Percentiles rank a stretch among this genome's conserved stretches.
These are phyloP conservation scores for Lepidochrysops patricia DNA, from an alignment of 2,888 invertebrate species.

Conservation along the genomic window DNA sequence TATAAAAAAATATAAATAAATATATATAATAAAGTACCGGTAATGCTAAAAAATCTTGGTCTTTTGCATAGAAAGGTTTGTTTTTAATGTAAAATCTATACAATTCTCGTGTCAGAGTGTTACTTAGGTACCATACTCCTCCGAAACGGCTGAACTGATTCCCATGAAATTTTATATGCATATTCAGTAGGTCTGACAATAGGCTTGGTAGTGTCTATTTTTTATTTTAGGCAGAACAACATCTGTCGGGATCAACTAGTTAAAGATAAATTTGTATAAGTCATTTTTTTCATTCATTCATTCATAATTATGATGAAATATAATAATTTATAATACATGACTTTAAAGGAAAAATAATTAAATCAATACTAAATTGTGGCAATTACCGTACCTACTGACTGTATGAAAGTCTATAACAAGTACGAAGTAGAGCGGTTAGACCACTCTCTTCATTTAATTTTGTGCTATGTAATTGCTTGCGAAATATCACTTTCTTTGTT, in stretches of 20 bases:
- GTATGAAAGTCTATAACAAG: conserved; percentile 56
- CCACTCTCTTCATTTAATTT: conserved; percentile 66
- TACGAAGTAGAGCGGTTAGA: conserved; percentile 68
- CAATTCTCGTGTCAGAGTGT: too few species aligned
- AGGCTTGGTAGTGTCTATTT: too few species aligned
- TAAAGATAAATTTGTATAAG: too few species aligned
- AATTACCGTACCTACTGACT: conserved; percentile 59
- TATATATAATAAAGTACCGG: too few species aligned
- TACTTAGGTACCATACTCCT: too few species aligned
- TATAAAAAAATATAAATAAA: too few species aligned
- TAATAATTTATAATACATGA: background rate
- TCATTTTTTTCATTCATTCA: too few species aligned
- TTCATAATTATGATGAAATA: background rate
- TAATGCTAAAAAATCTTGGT: background rate
- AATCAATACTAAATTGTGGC: conserved; percentile 21
- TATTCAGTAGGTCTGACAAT: too few species aligned
- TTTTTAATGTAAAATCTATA: background rate
- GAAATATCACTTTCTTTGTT: conserved; percentile 61
- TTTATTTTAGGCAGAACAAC: too few species aligned
- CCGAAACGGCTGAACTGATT: too few species aligned
- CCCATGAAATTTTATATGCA: too few species aligned
- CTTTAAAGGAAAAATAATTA: background rate
- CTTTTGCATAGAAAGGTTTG: background rate
- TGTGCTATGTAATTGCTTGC: conserved; percentile 59
- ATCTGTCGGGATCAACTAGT: too few species aligned